These are phyloP conservation scores for Echinops telfairi DNA, from an alignment of 2,113 vertebrate genomes.

Conservation along the genomic window DNA sequence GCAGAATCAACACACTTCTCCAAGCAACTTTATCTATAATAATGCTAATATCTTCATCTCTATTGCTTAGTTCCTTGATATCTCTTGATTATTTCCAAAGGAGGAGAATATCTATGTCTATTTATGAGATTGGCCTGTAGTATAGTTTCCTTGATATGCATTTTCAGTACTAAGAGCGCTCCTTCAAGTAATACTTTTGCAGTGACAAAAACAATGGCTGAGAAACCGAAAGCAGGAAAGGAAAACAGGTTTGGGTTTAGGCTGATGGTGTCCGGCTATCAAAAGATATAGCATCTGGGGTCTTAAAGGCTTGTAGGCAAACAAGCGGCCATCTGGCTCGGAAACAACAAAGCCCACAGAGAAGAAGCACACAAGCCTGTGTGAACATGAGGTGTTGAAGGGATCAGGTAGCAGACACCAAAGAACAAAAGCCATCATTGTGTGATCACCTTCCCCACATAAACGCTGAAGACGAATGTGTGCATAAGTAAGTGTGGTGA, in stretches of 20 bases:
- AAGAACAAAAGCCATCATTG: too few species aligned
- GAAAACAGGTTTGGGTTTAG: background rate
- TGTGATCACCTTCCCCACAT: too few species aligned
- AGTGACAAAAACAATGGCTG: background rate
- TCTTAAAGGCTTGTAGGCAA: too few species aligned
- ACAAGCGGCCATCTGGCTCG: too few species aligned
- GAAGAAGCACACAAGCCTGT: too few species aligned
- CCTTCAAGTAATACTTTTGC: slow-evolving; percentile 18
- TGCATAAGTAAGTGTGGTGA: too few species aligned
- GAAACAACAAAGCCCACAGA: too few species aligned
- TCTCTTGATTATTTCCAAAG: background rate
- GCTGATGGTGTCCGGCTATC: too few species aligned
- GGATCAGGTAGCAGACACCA: too few species aligned
- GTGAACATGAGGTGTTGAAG: too few species aligned
- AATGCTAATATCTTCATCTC: background rate
- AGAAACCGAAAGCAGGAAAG: background rate
- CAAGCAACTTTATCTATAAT: background rate
- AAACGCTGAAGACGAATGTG: too few species aligned
- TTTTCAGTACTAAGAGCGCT: background rate
- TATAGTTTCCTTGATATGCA: background rate
- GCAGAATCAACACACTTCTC: background rate
- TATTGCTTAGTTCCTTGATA: background rate
- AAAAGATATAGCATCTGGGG: too few species aligned
- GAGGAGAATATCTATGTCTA: fast-evolving
- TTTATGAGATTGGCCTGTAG: background rate